A percentile compares a stretch with the other conserved stretches of the same genome.
These are phyloP conservation scores for Ethmia dodecea DNA, from an alignment of 2,888 invertebrate species.

Conservation along the genomic window DNA sequence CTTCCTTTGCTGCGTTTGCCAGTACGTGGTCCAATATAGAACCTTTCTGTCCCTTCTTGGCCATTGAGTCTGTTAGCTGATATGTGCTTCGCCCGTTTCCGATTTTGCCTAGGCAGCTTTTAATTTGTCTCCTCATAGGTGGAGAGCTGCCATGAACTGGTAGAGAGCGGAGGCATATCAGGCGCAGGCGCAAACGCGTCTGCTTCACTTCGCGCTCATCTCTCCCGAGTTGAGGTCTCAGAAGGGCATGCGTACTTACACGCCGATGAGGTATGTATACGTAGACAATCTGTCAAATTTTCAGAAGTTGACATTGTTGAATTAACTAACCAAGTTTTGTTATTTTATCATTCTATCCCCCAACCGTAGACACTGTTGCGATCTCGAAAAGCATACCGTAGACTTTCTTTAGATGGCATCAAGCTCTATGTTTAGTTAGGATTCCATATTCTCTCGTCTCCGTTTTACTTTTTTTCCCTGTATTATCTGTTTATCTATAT, in stretches of 20 bases:
- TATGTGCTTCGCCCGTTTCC: too few species aligned
- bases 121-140: too few species aligned
- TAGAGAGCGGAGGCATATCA: constrained; percentile 43
- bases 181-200: constrained; percentile 28
- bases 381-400: constrained; percentile 36
- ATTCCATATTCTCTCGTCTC: too few species aligned
- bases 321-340: constrained; percentile 11
- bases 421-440: constrained; percentile 41
- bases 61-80: too few species aligned
- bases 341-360: constrained; percentile 23
- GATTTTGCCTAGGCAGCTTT: too few species aligned
- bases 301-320: constrained; percentile 1
- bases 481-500: too few species aligned
- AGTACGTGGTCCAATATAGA: too few species aligned
- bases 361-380: constrained; percentile 32
- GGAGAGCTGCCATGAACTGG: constrained; percentile 60
- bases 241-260: constrained; percentile 62
- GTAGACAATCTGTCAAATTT: neutral
- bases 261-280: constrained; percentile 48
- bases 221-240: constrained; percentile 44
- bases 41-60: too few species aligned
- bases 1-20: too few species aligned
- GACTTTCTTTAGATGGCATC: constrained; percentile 54
- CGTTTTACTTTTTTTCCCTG: too few species aligned
- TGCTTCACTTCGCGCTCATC: constrained; percentile 44